These are phyloP conservation scores for Pteropus alecto DNA, from an alignment of 2,113 vertebrate genomes.

Conservation along the genomic window DNA sequence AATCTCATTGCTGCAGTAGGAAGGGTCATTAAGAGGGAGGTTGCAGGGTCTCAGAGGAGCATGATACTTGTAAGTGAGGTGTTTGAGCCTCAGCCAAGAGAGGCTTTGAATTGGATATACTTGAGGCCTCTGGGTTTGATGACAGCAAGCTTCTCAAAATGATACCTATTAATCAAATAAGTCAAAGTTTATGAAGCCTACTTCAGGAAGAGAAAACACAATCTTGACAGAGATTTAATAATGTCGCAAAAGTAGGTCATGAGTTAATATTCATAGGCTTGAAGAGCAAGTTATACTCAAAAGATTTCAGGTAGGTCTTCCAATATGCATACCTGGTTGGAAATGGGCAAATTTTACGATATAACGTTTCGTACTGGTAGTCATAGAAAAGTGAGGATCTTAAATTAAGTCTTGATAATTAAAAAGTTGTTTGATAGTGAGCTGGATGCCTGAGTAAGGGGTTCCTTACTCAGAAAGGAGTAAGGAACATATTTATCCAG, in stretches of 20 bases:
- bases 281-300: background rate
- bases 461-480: background rate
- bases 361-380: background rate
- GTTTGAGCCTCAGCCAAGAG: background rate
- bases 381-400: background rate
- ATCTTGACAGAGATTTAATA: background rate
- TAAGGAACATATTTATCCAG: background rate
- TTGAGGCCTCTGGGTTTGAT: background rate
- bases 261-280: background rate
- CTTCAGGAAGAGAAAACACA: background rate
- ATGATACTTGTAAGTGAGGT: background rate
- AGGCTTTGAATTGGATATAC: background rate
- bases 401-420: background rate
- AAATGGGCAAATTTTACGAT: background rate
- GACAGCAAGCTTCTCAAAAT: background rate
- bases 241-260: background rate
- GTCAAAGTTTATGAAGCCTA: no score
- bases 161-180: background rate
- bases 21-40: background rate
- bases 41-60: background rate
- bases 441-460: background rate
- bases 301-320: background rate
- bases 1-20: background rate
- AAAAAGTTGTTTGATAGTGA: background rate
- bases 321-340: background rate